phyloP scores from a whole-genome alignment of 2,113 vertebrate species.

The Piliocolobus tephrosceles region DNA sequence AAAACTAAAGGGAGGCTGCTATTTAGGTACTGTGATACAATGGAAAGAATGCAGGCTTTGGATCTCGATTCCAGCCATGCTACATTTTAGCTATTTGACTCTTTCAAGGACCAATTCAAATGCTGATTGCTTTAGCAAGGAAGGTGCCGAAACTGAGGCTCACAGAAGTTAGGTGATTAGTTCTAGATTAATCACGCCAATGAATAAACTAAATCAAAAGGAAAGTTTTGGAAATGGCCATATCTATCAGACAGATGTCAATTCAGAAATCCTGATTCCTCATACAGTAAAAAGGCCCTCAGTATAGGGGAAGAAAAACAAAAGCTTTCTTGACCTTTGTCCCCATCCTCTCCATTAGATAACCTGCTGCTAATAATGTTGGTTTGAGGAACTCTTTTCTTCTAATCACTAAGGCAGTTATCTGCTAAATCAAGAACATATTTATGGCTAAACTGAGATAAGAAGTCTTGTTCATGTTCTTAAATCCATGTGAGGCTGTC shows the following conservation, averaged over 20 bases:
- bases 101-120: slow-evolving; percentile 44
- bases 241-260: not conserved
- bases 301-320: not conserved
- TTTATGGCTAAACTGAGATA: slow-evolving; percentile 49
- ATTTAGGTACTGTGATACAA: slow-evolving; percentile 62
- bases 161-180: not conserved
- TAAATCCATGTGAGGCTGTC: not conserved
- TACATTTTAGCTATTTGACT: slow-evolving; percentile 59
- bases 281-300: not conserved
- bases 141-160: not conserved
- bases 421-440: slow-evolving; percentile 8
- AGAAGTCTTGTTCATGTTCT: not conserved
- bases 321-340: not conserved
- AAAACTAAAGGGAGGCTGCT: slow-evolving; percentile 46
- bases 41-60: slow-evolving; percentile 62
- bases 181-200: not conserved
- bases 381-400: slow-evolving; percentile 25
- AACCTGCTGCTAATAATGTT: not conserved
- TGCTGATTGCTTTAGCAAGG: not conserved
- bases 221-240: not conserved
- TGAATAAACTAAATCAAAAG: slow-evolving; percentile 49
- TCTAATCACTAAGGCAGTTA: not conserved
- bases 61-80: not conserved
- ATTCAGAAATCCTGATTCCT: not conserved
- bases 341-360: not conserved